Evolutionary conservation across 2,797 vertebrate species (phyloP).

Genomic region (Helostoma temminkii): DNA sequence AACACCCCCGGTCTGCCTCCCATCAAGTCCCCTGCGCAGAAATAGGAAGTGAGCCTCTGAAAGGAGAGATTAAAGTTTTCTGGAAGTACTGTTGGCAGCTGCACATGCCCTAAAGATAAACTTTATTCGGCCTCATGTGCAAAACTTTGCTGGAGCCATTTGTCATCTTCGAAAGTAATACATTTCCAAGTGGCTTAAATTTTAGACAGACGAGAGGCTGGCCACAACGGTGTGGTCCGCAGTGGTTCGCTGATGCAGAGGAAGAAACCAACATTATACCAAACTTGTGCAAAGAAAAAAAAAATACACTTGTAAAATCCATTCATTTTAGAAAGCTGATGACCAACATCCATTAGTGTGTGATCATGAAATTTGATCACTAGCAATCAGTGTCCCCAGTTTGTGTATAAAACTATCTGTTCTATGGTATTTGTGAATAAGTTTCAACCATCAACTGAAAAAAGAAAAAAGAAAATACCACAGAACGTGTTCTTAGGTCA

Average conservation of each 20-base stretch:
- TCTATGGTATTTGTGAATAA: no score
- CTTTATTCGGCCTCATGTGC: constrained; percentile 86
- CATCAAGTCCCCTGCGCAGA: constrained; percentile 82
- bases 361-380: not conserved
- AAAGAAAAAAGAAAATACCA: no score
- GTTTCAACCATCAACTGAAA: no score
- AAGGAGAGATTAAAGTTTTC: constrained; percentile 90
- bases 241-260: constrained; percentile 28
- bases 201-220: constrained; percentile 79
- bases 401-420: no score
- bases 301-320: not conserved
- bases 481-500: no score
- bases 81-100: constrained; percentile 88
- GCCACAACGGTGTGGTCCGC: constrained; percentile 55
- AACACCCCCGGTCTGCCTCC: constrained; percentile 84
- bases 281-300: constrained; percentile 13
- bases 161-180: constrained; percentile 89
- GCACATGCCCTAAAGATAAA: constrained; percentile 89
- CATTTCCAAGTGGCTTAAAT: constrained; percentile 83
- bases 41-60: constrained; percentile 86
- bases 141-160: constrained; percentile 88
- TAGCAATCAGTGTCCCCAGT: no score
- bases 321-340: not conserved
- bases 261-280: constrained; percentile 22
- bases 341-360: no score